Evolutionary conservation across 2,888 invertebrate species (phyloP).

Genomic region (Notodromas monacha): DNA sequence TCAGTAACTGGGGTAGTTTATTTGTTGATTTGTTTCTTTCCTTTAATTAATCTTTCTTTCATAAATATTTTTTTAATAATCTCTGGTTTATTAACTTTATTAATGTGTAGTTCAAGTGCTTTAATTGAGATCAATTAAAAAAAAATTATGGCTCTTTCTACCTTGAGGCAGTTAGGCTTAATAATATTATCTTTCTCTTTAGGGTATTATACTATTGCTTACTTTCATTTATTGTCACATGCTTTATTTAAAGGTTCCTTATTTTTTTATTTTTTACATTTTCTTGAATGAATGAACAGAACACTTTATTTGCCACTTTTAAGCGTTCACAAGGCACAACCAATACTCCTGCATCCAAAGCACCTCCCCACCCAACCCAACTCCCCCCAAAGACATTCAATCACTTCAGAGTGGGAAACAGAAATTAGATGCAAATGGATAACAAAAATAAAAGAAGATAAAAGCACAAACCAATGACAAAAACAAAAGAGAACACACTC

Average conservation of each 20-base stretch:
- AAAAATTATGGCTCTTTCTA: slow-evolving; percentile 16
- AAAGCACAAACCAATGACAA: too few species aligned
- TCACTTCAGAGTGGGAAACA: too few species aligned
- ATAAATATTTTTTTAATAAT: slow-evolving; percentile 10
- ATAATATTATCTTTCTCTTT: slow-evolving; percentile 13
- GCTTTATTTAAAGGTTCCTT: slow-evolving; percentile 15
- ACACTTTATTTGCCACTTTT: too few species aligned
- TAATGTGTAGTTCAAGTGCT: slow-evolving; percentile 13
- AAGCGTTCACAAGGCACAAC: too few species aligned
- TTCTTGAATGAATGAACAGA: too few species aligned
- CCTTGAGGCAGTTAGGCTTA: slow-evolving; percentile 15
- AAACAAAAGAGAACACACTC: too few species aligned
- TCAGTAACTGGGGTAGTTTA: slow-evolving; percentile 18
- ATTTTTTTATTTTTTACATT: slow-evolving; percentile 14
- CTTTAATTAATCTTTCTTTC: slow-evolving; percentile 8
- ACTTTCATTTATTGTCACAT: slow-evolving; percentile 15
- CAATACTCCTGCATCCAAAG: too few species aligned
- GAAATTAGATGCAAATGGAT: too few species aligned
- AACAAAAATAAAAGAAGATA: too few species aligned
- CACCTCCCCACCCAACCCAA: too few species aligned
- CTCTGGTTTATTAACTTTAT: slow-evolving; percentile 12
- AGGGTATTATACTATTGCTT: slow-evolving; percentile 11
- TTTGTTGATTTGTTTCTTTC: slow-evolving; percentile 13
- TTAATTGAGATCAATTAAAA: slow-evolving; percentile 14
- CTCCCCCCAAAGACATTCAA: too few species aligned